Base-by-base conservation (phyloP, 2,797 vertebrate species). In the Eutrigla gurnardus region DNA sequence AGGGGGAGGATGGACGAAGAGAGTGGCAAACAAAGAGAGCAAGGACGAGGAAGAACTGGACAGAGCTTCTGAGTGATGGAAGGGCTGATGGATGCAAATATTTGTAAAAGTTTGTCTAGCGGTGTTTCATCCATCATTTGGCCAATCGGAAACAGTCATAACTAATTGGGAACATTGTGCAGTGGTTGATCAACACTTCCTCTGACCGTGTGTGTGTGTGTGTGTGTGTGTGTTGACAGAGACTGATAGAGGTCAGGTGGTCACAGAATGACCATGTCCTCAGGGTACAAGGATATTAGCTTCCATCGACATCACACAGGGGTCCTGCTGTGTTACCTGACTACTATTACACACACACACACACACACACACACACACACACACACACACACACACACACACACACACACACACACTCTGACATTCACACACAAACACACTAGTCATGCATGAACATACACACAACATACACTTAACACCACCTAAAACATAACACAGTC, bases 191-290 rank as follows among this genome's bases (percentile, higher is more conserved):
- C 37, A 64, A 85, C 53, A 55, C 39, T 43, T 71, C 42, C 45
- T 64, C 47, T 43, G 62, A 70, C 57, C 18, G 17, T 42, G 37
- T 57, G 39, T 73, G 43, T 53, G 43, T 80, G 50, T 84, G 49
- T 68, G 46, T 65, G 15, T 65, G 54, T 75, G 70, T 82, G 74
- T 75, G 84, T 67, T 89, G 87, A 89, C 84, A 88, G 75, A 87
- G 81, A 82, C 86, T 83, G 87, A 92, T 89, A 90, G 84, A 91
- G 93, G 89, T 92, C 90, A 92, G 90, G 80, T 92, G 86, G 86
- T 91, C 89, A 87, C 76, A 74, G 69, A 86, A 84, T 59, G 15
- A 87, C 80, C 62, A 75, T 85, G 80, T 89, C 93, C 91, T 70
- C 78, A 36, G 91, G 91, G 89, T 78, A 87, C 65, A 59, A 81